Evolutionary conservation across 2,888 invertebrate genomes (phyloP).

Genomic region (Strigamia crassipes): DNA sequence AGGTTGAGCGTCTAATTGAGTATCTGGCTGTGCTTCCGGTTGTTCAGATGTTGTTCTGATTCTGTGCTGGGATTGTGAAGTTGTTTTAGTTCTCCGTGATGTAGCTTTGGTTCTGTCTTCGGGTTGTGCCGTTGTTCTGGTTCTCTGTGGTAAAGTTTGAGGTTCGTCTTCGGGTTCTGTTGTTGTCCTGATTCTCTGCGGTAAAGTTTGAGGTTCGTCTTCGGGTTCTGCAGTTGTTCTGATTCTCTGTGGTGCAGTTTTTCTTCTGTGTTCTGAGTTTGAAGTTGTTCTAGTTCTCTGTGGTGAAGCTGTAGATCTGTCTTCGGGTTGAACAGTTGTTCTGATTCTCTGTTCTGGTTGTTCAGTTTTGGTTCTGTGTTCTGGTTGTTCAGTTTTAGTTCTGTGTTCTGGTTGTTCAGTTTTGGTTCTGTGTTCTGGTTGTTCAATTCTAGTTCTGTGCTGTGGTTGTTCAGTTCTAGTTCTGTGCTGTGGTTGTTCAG

Average conservation of each 20-base stretch:
- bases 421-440: not conserved
- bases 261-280: not conserved
- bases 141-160: constrained; percentile 49
- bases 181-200: constrained; percentile 27
- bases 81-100: constrained; percentile 49
- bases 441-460: not conserved
- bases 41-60: not conserved
- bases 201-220: too few relatives aligned
- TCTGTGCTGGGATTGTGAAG: not conserved
- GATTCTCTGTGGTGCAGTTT: constrained; percentile 44
- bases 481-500: not conserved
- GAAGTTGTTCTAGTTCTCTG: constrained; percentile 48
- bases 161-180: constrained; percentile 50
- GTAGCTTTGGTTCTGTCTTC: constrained; percentile 50
- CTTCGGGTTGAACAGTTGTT: constrained; percentile 50
- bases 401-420: not conserved
- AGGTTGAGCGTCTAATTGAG: not conserved
- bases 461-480: not conserved
- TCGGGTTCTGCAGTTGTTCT: not conserved
- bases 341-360: not conserved
- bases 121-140: constrained; percentile 48
- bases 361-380: not conserved
- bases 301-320: constrained; percentile 50
- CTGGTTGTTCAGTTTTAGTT: not conserved
- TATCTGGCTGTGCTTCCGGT: not conserved